Evolutionary conservation across 2,888 invertebrate species (phyloP).

Genomic region (Dicroscelio sp.): DNA sequence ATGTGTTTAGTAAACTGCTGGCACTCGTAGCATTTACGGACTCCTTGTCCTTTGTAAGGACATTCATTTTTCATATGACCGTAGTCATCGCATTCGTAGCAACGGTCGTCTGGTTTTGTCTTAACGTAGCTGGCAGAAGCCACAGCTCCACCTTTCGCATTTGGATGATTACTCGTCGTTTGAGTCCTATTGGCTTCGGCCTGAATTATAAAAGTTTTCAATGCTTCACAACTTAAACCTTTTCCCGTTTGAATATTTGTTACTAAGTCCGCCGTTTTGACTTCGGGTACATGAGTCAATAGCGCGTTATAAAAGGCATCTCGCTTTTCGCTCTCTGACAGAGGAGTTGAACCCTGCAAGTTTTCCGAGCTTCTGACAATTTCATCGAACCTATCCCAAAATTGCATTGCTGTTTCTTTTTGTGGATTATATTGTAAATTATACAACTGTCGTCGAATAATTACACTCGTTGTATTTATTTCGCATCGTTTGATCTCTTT

Average conservation of each 20-base stretch:
- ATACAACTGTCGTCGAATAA: constrained; percentile 70
- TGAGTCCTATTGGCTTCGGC: constrained; percentile 1
- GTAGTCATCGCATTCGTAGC: background rate
- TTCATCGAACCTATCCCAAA: constrained; percentile 76
- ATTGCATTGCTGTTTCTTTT: constrained; percentile 69
- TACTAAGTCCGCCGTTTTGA: background rate
- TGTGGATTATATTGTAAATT: constrained; percentile 70
- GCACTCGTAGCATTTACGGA: constrained; percentile 44
- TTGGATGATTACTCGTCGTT: constrained; percentile 4
- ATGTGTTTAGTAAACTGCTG: constrained; percentile 2
- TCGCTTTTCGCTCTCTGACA: constrained; percentile 77
- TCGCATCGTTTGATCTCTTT: constrained; percentile 42
- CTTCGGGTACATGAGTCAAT: background rate
- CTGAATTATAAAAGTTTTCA: constrained; percentile 16
- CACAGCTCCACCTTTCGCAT: background rate
- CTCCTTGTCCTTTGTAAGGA: background rate
- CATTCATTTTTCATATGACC: constrained; percentile 46
- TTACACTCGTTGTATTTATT: constrained; percentile 71
- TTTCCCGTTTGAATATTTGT: background rate
- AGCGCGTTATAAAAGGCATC: constrained; percentile 16
- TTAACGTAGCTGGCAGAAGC: background rate
- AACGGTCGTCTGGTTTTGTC: background rate
- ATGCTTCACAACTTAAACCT: background rate
- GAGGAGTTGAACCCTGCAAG: constrained; percentile 60
- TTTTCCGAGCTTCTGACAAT: constrained; percentile 72